These are phyloP conservation scores for Corydoras sp. DNA, from an alignment of 2,113 vertebrate genomes.

Conservation along the genomic window DNA sequence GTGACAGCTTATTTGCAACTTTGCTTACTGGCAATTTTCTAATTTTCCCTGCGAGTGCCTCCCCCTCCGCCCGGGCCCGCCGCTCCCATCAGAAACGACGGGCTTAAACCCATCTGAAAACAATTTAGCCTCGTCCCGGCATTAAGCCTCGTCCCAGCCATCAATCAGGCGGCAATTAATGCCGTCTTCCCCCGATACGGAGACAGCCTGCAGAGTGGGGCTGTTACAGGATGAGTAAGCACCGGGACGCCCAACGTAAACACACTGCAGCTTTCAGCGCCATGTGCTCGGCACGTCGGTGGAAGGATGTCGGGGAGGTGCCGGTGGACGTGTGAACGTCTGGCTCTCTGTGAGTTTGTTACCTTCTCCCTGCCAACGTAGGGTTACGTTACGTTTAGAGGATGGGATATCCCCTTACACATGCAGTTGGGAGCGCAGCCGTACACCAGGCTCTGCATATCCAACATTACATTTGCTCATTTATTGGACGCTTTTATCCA, in stretches of 20 bases:
- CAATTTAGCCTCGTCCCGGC: constrained; percentile 57
- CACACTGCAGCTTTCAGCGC: background rate
- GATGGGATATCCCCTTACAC: constrained; percentile 67
- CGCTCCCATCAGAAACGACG: too few species aligned
- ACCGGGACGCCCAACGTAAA: constrained; percentile 18
- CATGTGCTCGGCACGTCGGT: constrained; percentile 11
- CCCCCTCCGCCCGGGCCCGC: too few species aligned
- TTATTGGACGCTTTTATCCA: too few species aligned
- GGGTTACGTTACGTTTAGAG: constrained; percentile 50
- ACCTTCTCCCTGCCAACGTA: constrained; percentile 3
- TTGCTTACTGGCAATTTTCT: constrained; percentile 62
- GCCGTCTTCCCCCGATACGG: constrained; percentile 53
- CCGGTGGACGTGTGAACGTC: too few species aligned
- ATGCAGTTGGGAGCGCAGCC: constrained; percentile 40
- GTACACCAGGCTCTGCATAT: constrained; percentile 61
- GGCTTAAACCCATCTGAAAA: constrained; percentile 61
- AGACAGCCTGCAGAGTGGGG: constrained; percentile 30
- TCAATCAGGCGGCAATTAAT: constrained; percentile 70
- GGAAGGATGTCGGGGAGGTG: background rate
- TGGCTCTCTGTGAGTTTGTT: too few species aligned
- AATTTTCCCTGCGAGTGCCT: constrained; percentile 34
- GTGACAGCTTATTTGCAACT: constrained; percentile 73
- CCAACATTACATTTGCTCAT: too few species aligned
- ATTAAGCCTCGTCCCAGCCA: constrained; percentile 51
- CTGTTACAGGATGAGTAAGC: constrained; percentile 21